Base-by-base conservation (phyloP, 2,888 invertebrate species). In the Ceraclea dissimilis region DNA sequence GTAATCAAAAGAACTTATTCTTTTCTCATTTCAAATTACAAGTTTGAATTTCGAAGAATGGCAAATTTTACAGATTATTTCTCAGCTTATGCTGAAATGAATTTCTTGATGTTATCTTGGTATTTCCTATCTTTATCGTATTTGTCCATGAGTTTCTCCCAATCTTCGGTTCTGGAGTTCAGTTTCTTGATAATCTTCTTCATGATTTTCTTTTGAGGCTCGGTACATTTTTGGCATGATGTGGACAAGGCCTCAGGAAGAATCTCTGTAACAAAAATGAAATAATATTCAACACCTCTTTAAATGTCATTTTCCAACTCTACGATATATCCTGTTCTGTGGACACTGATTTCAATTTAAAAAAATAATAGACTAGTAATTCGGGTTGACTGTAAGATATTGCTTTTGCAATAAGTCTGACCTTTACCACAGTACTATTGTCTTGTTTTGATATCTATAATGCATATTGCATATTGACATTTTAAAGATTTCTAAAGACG, bases 231-330 rank as follows among this genome's bases (percentile, higher is more conserved):
- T 2, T 69, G 74, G 67, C 88, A 88, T n/a, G 81, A 76, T 1
- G 83, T 83, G 67, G 77, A 74, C 26, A 87, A 73, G 0, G 86
- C 84, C 68, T 87, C 86, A 0, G 86, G 86, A 64, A 88, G 79
- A 49, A 79, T 80, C 65, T 81, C 86, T 87, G 70, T 17, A 76
- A 76, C 53, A 19, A 33, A 56, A 21, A 57, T 16, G 11, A 16
- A 11, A 39, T 43, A 16, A 16, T 16, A 43, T 16, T n/a, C 13
- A 16, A 10, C 13, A 11, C 13, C n/a, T 5, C 6, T 44, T 10
- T 5, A n/a, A 44, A n/a, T 44, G 44, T 44, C 6, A 44, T 44
- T 44, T n/a, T n/a, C n/a, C n/a, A n/a, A n/a, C n/a, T 33, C 8
- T 33, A 10, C 11, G 11, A 10, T 11, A 33, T 10, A 33, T 11